phyloP scores from a whole-genome alignment of 2,113 vertebrate species.

The Otolemur garnettii region DNA sequence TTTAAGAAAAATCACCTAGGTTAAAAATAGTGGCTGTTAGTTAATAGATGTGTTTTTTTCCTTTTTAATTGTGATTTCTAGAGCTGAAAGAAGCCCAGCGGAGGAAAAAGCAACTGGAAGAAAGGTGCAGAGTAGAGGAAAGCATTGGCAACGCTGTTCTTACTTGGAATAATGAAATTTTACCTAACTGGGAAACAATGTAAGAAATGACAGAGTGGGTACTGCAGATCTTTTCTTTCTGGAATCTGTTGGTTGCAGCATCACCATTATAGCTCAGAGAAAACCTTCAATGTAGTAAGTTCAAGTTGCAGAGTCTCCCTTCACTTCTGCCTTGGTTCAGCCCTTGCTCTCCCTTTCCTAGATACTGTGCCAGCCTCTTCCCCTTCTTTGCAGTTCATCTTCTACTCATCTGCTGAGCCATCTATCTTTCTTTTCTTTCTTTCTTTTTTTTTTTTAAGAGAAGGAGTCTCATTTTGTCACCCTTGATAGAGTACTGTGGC shows the following conservation, averaged over 20 bases:
- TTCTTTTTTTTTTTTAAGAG: too few relatives aligned
- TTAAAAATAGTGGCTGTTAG: rapidly evolving
- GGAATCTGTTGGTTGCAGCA: background rate
- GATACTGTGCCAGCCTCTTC: background rate
- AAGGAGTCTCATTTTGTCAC: too few relatives aligned
- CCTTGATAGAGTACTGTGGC: too few relatives aligned
- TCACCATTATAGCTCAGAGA: rapidly evolving
- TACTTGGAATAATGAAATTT: conserved; percentile 95
- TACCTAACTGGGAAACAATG: conserved; percentile 96
- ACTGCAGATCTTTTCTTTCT: rapidly evolving
- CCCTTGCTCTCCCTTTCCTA: background rate
- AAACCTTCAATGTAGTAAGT: rapidly evolving
- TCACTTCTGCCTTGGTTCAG: background rate
- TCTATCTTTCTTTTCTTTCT: background rate
- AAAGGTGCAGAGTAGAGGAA: conserved; percentile 94
- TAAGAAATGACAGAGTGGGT: conserved; percentile 80
- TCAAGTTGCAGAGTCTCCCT: rapidly evolving
- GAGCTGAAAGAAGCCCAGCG: conserved; percentile 95
- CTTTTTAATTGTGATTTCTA: conserved; percentile 70
- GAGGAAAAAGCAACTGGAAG: conserved; percentile 93
- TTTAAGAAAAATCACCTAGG: background rate
- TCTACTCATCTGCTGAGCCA: background rate
- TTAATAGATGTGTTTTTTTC: background rate
- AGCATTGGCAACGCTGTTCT: conserved; percentile 94
- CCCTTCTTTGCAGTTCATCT: background rate